Evolutionary conservation across 2,888 invertebrate species (phyloP), one percentile per base, ranked within the genome.

Genomic region (Caenorhabditis japonica): DNA sequence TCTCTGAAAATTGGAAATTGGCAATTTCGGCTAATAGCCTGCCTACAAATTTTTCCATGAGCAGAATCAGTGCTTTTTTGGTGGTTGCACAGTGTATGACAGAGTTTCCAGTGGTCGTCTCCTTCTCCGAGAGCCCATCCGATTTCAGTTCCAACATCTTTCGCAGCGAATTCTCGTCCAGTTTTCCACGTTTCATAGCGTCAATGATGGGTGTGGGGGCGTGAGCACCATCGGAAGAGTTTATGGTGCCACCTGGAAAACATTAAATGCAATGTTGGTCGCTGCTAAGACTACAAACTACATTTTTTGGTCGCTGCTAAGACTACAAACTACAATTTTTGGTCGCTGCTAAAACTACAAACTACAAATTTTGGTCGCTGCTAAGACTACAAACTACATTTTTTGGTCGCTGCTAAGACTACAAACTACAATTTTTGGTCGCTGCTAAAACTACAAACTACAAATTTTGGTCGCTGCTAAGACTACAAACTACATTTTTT

Each of bases 91-190:
- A 66, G 44, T 80, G 80, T 4, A 80, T 53, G n/a, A 72, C 73
- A 4, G 69, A 49, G 41, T 80, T 78, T 10, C 78, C 80, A 12
- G 80, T 75, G n/a, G 72, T 61, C 4, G 75, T 38, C 13, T 80
- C 80, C 1, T n/a, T 62, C 25, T 80, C 74, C 0, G 64, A 25
- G 7, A 78, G 17, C 3, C 77, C 74, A 38, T 77, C 71, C 15
- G 76, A 66, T 44, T 69, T 64, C 34, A 53, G n/a, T 15, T 80
- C 76, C 13, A 80, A 33, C 43, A 80, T 75, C 23, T 66, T 66
- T 12, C 51, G 46, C 21, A 78, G 39, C 15, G 51, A 61, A 27
- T 51, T 30, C 21, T 74, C 68, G 38, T 78, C 78, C 12, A 78
- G 21, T 38, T 74, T 74, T 12, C 73, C 75, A 19, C 56, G 62